These are phyloP conservation scores for Caerostris extrusa DNA, from an alignment of 1,140 invertebrate genomes.

Conservation along the genomic window DNA sequence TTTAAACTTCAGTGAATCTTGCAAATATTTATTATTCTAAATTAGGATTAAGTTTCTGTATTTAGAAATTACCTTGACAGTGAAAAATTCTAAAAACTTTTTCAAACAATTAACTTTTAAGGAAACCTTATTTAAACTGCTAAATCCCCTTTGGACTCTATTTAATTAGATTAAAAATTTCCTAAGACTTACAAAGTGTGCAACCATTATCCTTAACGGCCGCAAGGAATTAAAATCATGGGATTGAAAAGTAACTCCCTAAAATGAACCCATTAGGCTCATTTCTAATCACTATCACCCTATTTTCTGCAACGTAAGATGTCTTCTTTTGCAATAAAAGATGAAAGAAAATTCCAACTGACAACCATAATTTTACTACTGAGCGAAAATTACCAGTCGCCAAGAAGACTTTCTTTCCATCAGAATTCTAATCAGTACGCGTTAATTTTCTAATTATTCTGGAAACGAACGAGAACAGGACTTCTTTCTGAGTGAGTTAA, in stretches of 20 bases:
- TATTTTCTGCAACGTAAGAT: neutral
- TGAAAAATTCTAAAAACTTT: no score
- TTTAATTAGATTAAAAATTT: no score
- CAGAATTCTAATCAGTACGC: constrained; percentile 11
- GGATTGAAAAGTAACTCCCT: neutral
- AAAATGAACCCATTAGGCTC: neutral
- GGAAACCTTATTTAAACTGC: no score
- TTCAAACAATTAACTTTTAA: no score
- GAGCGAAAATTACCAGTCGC: neutral
- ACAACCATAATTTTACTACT: neutral
- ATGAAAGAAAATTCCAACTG: neutral
- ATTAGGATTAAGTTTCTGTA: no score
- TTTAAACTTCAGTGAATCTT: no score
- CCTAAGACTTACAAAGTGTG: no score
- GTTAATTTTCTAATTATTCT: constrained; percentile 2
- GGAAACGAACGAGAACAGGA: neutral
- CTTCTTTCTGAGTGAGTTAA: neutral
- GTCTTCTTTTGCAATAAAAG: neutral
- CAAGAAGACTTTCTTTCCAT: constrained; percentile 5
- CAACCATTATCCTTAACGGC: no score
- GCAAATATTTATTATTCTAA: no score
- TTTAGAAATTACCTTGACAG: no score
- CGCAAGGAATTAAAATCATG: neutral
- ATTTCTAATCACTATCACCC: neutral
- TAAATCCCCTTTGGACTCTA: no score